A percentile compares a stretch with the other conserved stretches of the same genome.
Conservation (phyloP, 2,888 invertebrate species). For the Ctena decussata region DNA sequence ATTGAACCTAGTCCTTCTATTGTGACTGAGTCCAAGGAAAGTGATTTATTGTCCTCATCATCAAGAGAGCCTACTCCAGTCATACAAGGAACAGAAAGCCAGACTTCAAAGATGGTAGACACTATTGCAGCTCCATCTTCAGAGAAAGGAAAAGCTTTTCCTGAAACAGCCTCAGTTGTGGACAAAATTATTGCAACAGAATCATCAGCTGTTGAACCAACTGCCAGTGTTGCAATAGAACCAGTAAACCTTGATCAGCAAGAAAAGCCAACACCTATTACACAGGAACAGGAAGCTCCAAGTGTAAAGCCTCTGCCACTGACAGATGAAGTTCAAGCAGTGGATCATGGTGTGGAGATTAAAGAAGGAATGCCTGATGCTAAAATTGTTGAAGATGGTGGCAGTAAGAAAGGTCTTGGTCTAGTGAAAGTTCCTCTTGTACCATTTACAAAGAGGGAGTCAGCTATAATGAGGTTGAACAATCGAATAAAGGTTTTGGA, state of each 20-base stretch:
- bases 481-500: slow-evolving; percentile 98
- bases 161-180: neutral
- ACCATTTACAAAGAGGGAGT: slow-evolving; percentile 77
- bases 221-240: neutral
- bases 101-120: no score
- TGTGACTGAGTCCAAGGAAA: neutral
- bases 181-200: neutral
- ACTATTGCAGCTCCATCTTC: no score
- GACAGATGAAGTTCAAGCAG: neutral
- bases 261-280: neutral
- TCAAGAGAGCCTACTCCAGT: slow-evolving; percentile 47
- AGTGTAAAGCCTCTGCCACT: neutral
- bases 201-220: neutral
- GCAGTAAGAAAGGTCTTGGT: slow-evolving; percentile 43
- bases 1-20: neutral
- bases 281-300: neutral
- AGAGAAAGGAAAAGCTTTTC: no score
- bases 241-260: neutral
- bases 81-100: slow-evolving; percentile 42
- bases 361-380: neutral
- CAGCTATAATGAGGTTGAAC: slow-evolving; percentile 93
- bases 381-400: neutral
- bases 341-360: neutral
- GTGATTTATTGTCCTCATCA: neutral
- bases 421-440: slow-evolving; percentile 63